Percentiles rank a stretch among this genome's conserved stretches.
Conservation (phyloP, 2,888 invertebrate genomes). For the Zygogramma bicolorata region DNA sequence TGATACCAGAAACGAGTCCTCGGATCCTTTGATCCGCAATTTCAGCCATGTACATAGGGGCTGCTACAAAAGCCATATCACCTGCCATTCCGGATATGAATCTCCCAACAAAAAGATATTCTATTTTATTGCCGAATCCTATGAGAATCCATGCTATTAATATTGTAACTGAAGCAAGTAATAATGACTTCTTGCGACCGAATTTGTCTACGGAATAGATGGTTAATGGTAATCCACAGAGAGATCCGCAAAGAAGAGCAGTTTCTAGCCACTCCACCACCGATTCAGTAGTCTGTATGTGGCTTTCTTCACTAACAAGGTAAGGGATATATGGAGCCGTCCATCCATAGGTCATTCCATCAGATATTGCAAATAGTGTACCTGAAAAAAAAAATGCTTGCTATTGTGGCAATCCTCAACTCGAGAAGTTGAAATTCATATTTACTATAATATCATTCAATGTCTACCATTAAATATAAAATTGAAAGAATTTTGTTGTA, state of each 20-base stretch:
- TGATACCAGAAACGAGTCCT: conserved; percentile 61
- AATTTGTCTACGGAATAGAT: conserved; percentile 60
- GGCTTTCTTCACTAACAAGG: too few relatives aligned
- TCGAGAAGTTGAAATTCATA: too few relatives aligned
- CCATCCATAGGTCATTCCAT: too few relatives aligned
- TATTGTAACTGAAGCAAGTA: conserved; percentile 60
- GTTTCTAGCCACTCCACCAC: conserved; percentile 57
- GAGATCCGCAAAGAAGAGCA: conserved; percentile 54
- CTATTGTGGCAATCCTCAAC: too few relatives aligned
- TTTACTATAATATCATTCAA: too few relatives aligned
- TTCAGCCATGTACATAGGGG: conserved; percentile 65
- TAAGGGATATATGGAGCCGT: too few relatives aligned
- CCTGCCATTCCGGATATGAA: conserved; percentile 61
- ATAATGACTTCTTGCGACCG: conserved; percentile 60
- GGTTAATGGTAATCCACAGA: conserved; percentile 61
- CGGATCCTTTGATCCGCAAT: conserved; percentile 63
- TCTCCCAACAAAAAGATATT: conserved; percentile 60
- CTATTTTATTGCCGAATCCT: conserved; percentile 57
- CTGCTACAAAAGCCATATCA: conserved; percentile 63
- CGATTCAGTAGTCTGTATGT: too few relatives aligned
- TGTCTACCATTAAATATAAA: too few relatives aligned
- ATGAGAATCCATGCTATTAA: conserved; percentile 62
- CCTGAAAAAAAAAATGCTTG: too few relatives aligned
- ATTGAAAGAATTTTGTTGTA: too few relatives aligned
- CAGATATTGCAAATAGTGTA: too few relatives aligned